A percentile compares a stretch with the other conserved stretches of the same genome.
Evolutionary conservation across 2,888 invertebrate genomes (phyloP).

Genomic region (Volucella inflata): DNA sequence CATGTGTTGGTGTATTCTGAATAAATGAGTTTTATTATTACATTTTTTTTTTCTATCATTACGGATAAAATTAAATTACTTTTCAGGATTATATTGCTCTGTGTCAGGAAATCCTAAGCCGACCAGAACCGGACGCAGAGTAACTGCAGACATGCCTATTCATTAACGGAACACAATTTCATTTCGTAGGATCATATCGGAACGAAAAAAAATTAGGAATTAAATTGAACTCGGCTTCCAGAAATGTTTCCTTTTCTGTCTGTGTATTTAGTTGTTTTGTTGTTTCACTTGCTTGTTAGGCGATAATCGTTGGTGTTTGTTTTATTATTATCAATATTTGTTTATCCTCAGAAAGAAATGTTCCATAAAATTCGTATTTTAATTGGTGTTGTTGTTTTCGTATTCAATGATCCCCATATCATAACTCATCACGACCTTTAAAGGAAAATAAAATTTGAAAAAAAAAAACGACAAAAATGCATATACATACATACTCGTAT

Average conservation of each 20-base stretch:
- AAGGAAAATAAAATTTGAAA: conserved; percentile 9
- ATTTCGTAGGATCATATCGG: too few relatives aligned
- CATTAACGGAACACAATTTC: too few relatives aligned
- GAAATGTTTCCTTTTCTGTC: too few relatives aligned
- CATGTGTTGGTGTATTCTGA: conserved; percentile 42
- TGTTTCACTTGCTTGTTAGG: too few relatives aligned
- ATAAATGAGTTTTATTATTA: conserved; percentile 8
- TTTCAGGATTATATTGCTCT: conserved; percentile 82
- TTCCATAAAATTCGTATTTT: conserved; percentile 3
- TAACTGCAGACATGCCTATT: conserved; percentile 57
- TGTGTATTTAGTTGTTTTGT: too few relatives aligned
- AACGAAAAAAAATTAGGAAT: too few relatives aligned
- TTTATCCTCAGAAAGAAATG: neutral
- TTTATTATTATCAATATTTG: too few relatives aligned
- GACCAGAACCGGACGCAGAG: conserved; percentile 82
- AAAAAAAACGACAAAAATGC: neutral
- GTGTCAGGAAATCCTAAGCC: conserved; percentile 83
- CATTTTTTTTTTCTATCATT: conserved; percentile 29
- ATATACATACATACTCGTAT: conserved; percentile 16
- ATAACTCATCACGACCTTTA: conserved; percentile 16
- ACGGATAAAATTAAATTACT: conserved; percentile 52
- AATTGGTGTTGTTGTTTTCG: conserved; percentile 11
- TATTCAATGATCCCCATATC: neutral
- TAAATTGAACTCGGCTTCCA: too few relatives aligned
- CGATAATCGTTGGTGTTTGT: too few relatives aligned